Conservation (phyloP, 2,113 vertebrate species). For the Leuciscus idus region DNA sequence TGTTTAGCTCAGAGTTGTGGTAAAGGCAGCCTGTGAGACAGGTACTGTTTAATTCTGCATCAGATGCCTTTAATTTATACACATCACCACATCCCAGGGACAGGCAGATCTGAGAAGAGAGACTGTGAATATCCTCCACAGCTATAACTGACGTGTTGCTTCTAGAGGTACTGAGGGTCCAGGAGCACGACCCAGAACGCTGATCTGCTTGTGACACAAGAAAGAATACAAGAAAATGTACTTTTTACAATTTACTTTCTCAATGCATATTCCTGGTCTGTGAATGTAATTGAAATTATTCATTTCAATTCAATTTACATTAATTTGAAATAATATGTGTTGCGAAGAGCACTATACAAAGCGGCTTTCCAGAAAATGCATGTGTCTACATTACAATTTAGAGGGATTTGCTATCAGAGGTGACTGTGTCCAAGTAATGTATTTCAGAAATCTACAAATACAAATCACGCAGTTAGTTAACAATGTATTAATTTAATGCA, state of each 20-base stretch:
- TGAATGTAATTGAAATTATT: too few relatives aligned
- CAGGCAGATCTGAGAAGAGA: constrained; percentile 41
- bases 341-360: too few relatives aligned
- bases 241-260: background rate
- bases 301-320: too few relatives aligned
- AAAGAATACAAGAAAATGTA: background rate
- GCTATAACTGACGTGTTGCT: background rate
- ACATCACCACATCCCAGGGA: constrained; percentile 60
- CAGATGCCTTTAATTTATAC: background rate
- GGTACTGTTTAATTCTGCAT: background rate
- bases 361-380: too few relatives aligned
- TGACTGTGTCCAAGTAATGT: too few relatives aligned
- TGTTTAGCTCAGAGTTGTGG: constrained; percentile 50
- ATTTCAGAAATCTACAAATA: too few relatives aligned
- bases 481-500: too few relatives aligned
- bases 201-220: constrained; percentile 8
- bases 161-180: constrained; percentile 28
- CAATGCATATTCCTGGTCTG: background rate
- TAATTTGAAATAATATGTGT: too few relatives aligned
- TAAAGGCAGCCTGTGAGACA: constrained; percentile 66
- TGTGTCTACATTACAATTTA: too few relatives aligned
- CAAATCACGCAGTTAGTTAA: too few relatives aligned
- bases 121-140: background rate
- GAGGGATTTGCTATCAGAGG: too few relatives aligned
- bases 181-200: constrained; percentile 18